Evolutionary conservation across 1,140 invertebrate genomes (phyloP), one percentile per base, ranked within the genome.

Genomic region (Drosophila santomea): DNA sequence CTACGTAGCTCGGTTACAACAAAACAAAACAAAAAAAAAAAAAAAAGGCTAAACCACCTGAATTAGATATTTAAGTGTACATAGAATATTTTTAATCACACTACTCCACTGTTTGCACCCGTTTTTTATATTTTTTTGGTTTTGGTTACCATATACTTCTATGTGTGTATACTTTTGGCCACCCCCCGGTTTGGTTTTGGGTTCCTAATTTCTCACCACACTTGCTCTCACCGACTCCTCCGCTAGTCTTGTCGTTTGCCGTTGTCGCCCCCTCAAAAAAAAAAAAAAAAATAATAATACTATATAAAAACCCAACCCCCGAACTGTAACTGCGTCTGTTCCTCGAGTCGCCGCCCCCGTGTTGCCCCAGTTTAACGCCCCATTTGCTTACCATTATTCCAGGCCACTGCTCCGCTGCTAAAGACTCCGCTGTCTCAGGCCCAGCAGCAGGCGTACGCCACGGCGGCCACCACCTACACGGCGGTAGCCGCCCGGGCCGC

Each of bases 401-500:
- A 95, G 86, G 95, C 95, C 59, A 95, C 95, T 74, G 94, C 95
- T 68, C 94, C 95, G 74, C 93, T 96, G 92, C 93, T 96, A 92
- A 96, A 95, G 93, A 94, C 95, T 48, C 95, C 95, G 74, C 93
- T 95, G 81, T 93, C 94, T 86, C 81, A 93, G 86, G 93, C 94
- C 93, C 95, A 93, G 92, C 94, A 95, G 94, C 95, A 96, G 86
- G 95, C 95, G 76, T 91, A 91, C 52, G 90, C 90, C 66, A 95
- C 95, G 81, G 95, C 96, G 71, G 95, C 96, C 64, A 96, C 96
- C 71, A 95, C 95, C 74, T 96, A 96, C 93, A 96, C 96, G 91
- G 96, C 96, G 79, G 96, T 96, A 69, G 97, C 97, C 35, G 95
- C 96, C 78, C 95, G 96, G 71, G 96, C 96, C 32, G 95, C 95